These are phyloP conservation scores for Aplidium turbinatum DNA, from an alignment of 23 tunicate species.

Conservation along the genomic window DNA sequence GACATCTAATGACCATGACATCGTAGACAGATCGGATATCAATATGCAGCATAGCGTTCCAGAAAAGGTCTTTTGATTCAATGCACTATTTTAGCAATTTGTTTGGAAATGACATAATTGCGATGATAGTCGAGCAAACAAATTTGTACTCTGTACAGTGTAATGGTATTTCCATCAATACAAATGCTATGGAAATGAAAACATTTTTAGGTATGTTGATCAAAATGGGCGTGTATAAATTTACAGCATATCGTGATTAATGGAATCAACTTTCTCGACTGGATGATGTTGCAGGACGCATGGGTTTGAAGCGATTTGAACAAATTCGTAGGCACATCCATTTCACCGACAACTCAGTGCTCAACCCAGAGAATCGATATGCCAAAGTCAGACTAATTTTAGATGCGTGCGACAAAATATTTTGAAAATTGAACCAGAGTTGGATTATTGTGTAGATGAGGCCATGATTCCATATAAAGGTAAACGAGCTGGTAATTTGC, in stretches of 20 bases:
- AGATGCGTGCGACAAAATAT: conserved; percentile 5
- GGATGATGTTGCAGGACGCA: conserved; percentile 1
- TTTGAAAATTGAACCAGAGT: conserved; percentile 18
- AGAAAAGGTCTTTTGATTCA: conserved; percentile 17
- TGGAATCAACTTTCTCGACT: conserved; percentile 8
- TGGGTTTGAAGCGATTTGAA: conserved; percentile 28
- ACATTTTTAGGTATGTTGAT: conserved; percentile 11
- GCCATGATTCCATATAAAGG: conserved; percentile 36
- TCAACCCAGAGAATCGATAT: conserved; percentile 19
- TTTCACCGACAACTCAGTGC: conserved; percentile 3
- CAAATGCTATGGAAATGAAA: conserved; percentile 17
- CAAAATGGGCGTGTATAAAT: conserved; percentile 4
- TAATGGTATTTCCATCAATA: conserved; percentile 13
- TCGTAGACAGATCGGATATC: conserved; percentile 1
- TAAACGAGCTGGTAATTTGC: conserved; percentile 3
- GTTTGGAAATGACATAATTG: conserved; percentile 15
- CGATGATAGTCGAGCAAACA: conserved; percentile 14
- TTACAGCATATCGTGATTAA: conserved; percentile 17
- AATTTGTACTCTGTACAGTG: conserved; percentile 19
- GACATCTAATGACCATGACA: conserved; percentile 9
- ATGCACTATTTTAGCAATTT: conserved; percentile 8
- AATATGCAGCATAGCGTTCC: conserved; percentile 16
- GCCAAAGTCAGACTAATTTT: conserved; percentile 1
- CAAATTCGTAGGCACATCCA: conserved; percentile 10
- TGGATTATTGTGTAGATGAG: conserved; percentile 19